These are phyloP conservation scores for Cheilosia vulpina DNA, from an alignment of 2,888 invertebrate species.

Conservation along the genomic window DNA sequence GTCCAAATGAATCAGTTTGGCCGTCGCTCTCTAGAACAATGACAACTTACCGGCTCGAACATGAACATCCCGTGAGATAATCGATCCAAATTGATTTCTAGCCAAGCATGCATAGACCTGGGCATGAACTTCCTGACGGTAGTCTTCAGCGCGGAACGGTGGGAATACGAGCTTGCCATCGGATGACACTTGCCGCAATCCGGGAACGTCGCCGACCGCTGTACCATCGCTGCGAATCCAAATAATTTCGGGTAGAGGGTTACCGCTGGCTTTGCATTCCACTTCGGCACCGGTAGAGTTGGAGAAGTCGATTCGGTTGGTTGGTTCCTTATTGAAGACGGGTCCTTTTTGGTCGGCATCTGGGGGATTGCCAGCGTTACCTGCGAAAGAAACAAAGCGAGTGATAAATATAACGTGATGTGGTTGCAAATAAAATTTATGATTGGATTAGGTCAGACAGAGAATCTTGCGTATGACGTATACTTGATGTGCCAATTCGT, in stretches of 20 bases:
- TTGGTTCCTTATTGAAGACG: constrained; percentile 95
- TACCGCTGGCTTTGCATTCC: constrained; percentile 95
- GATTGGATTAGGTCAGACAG: constrained; percentile 28
- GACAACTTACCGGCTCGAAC: constrained; percentile 93
- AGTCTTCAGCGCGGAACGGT: constrained; percentile 96
- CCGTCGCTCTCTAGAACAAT: constrained; percentile 78
- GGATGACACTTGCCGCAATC: constrained; percentile 92
- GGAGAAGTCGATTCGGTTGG: constrained; percentile 95
- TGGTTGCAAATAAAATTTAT: constrained; percentile 43
- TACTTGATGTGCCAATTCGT: neutral
- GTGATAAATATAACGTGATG: neutral
- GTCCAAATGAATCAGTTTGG: constrained; percentile 32
- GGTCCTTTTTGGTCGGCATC: constrained; percentile 94
- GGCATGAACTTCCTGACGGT: constrained; percentile 96
- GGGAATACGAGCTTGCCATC: constrained; percentile 97
- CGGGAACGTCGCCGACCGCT: constrained; percentile 95
- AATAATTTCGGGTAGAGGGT: constrained; percentile 95
- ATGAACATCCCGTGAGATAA: constrained; percentile 96
- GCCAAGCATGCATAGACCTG: constrained; percentile 97
- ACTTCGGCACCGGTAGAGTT: constrained; percentile 97
- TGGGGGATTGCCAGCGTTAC: constrained; percentile 81
- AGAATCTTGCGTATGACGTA: neutral
- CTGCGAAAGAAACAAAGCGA: constrained; percentile 41
- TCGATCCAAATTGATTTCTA: constrained; percentile 93
- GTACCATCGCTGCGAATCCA: constrained; percentile 96